A percentile compares a stretch with the other conserved stretches of the same genome.
Conservation (phyloP, 37 sponge, comb jelly and placozoan species). For the Aplysina aerophoba region DNA sequence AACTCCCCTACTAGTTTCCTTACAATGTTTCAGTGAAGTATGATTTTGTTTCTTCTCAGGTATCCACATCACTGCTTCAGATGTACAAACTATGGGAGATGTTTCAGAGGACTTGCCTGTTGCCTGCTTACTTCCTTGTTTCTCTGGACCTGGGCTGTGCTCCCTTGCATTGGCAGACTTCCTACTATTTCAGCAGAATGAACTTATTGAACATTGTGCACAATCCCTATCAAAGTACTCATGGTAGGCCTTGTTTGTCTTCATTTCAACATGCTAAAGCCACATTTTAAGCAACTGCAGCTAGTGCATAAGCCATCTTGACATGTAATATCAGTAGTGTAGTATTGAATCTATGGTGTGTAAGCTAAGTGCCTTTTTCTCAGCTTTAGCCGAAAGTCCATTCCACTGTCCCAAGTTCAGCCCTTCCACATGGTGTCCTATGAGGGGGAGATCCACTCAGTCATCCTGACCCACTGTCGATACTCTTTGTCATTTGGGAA, state of each 20-base stretch:
- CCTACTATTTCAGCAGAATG: conserved; percentile 64
- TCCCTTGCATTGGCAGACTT: conserved; percentile 65
- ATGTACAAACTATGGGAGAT: conserved; percentile 3
- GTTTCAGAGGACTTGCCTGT: conserved; percentile 44
- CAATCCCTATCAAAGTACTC: neutral
- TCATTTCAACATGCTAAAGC: neutral
- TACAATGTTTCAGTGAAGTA: neutral
- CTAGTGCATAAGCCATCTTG: too few species aligned
- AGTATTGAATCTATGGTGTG: too few species aligned
- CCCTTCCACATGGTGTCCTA: conserved; percentile 63
- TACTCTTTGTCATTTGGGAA: conserved; percentile 70
- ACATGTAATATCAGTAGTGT: too few species aligned
- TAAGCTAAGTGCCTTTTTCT: too few species aligned
- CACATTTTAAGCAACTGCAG: too few species aligned
- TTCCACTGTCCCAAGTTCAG: conserved; percentile 58
- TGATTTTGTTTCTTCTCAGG: conserved; percentile 4
- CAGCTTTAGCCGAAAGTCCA: conserved; percentile 36
- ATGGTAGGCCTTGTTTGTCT: neutral
- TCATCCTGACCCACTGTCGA: conserved; percentile 74
- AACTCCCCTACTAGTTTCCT: neutral
- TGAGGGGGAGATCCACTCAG: conserved; percentile 56
- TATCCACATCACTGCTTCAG: conserved; percentile 48
- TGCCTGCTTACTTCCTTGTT: conserved; percentile 68
- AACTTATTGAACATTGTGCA: conserved; percentile 55
- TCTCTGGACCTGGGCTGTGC: conserved; percentile 53